A percentile compares a stretch with the other conserved stretches of the same genome.
Evolutionary conservation across 2,797 vertebrate genomes (phyloP).

Genomic region (Labroides dimidiatus): DNA sequence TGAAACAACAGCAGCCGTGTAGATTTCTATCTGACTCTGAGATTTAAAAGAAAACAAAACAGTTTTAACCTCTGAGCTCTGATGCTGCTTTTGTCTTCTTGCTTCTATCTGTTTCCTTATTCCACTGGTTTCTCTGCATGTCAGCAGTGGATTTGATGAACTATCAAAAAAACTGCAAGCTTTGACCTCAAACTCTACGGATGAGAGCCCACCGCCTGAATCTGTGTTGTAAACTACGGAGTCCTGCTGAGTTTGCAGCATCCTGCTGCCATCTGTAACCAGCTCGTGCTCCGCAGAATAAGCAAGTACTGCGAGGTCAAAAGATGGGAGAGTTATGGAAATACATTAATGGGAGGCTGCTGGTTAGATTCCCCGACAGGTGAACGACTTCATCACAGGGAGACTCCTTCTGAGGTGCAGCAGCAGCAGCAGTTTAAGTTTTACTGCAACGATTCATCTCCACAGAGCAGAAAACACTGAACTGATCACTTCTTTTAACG

Average conservation of each 20-base stretch:
- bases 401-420: neutral
- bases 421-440: conserved; percentile 18
- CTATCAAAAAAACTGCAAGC: conserved; percentile 46
- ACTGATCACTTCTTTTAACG: conserved; percentile 31
- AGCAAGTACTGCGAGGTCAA: conserved; percentile 17
- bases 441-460: conserved; percentile 9
- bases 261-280: conserved; percentile 46
- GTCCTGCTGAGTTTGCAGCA: conserved; percentile 58
- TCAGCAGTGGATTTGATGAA: conserved; percentile 63
- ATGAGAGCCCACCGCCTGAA: conserved; percentile 55
- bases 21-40: conserved; percentile 39
- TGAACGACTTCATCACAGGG: neutral
- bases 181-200: conserved; percentile 54
- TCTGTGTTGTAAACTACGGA: conserved; percentile 54
- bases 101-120: neutral
- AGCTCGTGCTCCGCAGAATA: conserved; percentile 22
- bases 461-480: neutral
- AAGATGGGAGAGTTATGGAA: conserved; percentile 7
- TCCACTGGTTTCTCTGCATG: conserved; percentile 13
- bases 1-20: conserved; percentile 15
- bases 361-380: conserved; percentile 16
- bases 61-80: conserved; percentile 11
- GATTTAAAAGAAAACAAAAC: conserved; percentile 16
- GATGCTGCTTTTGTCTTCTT: neutral
- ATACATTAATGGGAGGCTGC: conserved; percentile 11